Evolutionary conservation across 2,113 vertebrate genomes (phyloP).

Genomic region (Odontophorus gujanensis): DNA sequence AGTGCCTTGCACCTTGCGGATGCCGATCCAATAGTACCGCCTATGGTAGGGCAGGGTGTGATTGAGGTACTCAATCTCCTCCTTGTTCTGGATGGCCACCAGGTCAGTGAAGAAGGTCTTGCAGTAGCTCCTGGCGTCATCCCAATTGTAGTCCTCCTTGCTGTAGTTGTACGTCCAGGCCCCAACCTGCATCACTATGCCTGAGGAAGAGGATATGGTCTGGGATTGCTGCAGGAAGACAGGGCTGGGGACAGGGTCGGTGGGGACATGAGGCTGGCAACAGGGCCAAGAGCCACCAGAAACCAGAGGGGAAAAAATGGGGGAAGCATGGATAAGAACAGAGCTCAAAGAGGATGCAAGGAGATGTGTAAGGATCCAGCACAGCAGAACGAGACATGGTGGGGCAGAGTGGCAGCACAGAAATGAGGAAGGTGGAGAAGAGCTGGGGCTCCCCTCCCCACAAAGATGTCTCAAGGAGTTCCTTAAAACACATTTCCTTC

Average conservation of each 20-base stretch:
- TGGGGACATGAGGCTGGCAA: neutral
- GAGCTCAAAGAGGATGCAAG: neutral
- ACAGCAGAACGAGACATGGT: neutral
- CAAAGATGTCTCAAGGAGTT: neutral
- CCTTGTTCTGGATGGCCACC: conserved; percentile 94
- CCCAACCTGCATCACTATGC: conserved; percentile 43
- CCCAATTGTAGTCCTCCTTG: conserved; percentile 77
- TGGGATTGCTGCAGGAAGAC: rapidly evolving
- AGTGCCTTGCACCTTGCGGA: conserved; percentile 79
- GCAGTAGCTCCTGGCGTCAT: conserved; percentile 82
- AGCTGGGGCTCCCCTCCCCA: neutral
- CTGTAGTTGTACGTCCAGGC: conserved; percentile 88
- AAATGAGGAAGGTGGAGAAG: neutral
- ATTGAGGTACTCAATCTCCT: conserved; percentile 86
- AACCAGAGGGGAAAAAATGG: neutral
- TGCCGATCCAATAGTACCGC: conserved; percentile 93
- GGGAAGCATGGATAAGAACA: neutral
- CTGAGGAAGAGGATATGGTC: conserved; percentile 48
- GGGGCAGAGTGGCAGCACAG: neutral
- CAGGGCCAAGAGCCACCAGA: neutral
- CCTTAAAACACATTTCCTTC: neutral
- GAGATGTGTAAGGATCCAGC: neutral
- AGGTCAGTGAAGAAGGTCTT: conserved; percentile 83
- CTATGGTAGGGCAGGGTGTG: conserved; percentile 56
- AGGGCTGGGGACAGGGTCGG: rapidly evolving